Percentiles rank a stretch among this genome's conserved stretches.
phyloP scores from a whole-genome alignment of 2,797 vertebrate genomes.

The Gorsachius magnificus region DNA sequence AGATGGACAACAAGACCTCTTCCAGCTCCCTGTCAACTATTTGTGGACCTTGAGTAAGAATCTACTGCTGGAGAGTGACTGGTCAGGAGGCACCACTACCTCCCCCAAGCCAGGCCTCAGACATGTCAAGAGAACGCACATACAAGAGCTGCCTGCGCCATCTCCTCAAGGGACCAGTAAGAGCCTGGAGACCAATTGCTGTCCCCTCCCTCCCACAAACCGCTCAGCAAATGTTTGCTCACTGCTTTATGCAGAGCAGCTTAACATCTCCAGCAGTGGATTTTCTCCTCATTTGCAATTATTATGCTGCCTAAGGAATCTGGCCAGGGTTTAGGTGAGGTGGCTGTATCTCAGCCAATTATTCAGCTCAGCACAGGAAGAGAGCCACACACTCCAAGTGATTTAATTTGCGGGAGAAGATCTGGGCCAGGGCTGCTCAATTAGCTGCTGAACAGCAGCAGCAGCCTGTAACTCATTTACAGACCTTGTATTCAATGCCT shows the following conservation, averaged over 20 bases:
- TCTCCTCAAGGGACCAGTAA: neutral
- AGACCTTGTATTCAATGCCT: neutral
- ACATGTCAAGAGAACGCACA: neutral
- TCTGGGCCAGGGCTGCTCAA: neutral
- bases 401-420: neutral
- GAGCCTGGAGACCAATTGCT: neutral
- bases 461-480: neutral
- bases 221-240: neutral
- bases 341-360: neutral
- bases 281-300: neutral
- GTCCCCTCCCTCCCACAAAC: neutral
- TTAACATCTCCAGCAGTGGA: neutral
- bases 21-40: neutral
- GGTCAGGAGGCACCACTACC: neutral
- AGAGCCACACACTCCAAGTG: neutral
- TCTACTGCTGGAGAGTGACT: neutral
- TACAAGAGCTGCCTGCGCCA: neutral
- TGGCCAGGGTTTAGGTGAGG: neutral
- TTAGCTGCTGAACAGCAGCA: constrained; percentile 2
- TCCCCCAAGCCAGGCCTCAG: neutral
- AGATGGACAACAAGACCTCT: neutral
- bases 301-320: neutral
- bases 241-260: neutral
- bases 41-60: neutral
- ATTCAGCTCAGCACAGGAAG: neutral